phyloP scores from a whole-genome alignment of 2,113 vertebrate species.

The Orientallactaga bullata region DNA sequence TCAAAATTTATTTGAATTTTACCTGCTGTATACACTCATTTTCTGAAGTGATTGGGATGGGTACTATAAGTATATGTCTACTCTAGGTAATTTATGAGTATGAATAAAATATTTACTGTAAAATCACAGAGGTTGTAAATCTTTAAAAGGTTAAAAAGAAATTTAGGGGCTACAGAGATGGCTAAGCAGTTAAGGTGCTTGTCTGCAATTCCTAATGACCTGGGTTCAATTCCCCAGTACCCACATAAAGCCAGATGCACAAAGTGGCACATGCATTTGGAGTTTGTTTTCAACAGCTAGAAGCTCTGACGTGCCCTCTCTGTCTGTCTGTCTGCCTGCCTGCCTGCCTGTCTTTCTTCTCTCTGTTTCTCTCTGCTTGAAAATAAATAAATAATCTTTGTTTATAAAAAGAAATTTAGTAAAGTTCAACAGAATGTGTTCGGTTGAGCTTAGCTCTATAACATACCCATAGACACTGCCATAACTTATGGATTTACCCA shows the following conservation, averaged over 20 bases:
- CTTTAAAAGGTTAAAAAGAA: conserved; percentile 13
- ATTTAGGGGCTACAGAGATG: background rate
- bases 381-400: too few relatives aligned
- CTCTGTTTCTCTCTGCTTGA: too few relatives aligned
- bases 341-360: too few relatives aligned
- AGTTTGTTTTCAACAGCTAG: too few relatives aligned
- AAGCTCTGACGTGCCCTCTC: too few relatives aligned
- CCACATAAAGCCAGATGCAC: too few relatives aligned
- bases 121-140: background rate
- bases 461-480: conserved; percentile 22
- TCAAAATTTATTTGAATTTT: background rate
- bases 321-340: too few relatives aligned
- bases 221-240: too few relatives aligned
- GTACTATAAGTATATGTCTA: background rate
- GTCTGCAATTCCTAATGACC: too few relatives aligned
- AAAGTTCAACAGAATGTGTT: conserved; percentile 51
- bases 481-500: conserved; percentile 66
- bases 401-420: conserved; percentile 40
- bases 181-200: too few relatives aligned
- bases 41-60: background rate
- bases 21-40: background rate
- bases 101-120: background rate
- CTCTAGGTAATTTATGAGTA: background rate
- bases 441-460: conserved; percentile 34
- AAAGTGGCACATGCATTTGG: too few relatives aligned